These are phyloP conservation scores for Variabilichromis moorii DNA, from an alignment of 2,113 vertebrate species.

Conservation along the genomic window DNA sequence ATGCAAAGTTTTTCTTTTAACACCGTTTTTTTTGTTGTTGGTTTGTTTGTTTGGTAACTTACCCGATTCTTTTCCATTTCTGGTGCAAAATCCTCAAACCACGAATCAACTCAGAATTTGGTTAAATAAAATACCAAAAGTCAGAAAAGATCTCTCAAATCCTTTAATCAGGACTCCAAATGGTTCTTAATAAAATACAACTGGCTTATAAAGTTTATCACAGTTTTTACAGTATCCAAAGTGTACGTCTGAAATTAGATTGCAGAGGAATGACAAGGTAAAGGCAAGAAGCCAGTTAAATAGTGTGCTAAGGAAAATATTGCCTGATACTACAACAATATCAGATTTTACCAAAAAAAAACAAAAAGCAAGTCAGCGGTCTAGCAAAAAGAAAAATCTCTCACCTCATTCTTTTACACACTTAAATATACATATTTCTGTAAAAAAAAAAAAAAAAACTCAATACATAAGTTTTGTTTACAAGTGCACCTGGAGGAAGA, in stretches of 20 bases:
- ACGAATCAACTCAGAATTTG: conserved; percentile 64
- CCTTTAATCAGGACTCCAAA: conserved; percentile 82
- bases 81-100: not conserved
- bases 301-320: conserved; percentile 68
- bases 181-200: conserved; percentile 94
- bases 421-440: conserved; percentile 84
- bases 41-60: not conserved
- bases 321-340: conserved; percentile 54
- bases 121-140: conserved; percentile 93
- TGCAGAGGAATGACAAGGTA: conserved; percentile 78
- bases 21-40: rapidly evolving
- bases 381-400: conserved; percentile 46
- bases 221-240: conserved; percentile 95
- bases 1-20: not conserved
- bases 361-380: conserved; percentile 14
- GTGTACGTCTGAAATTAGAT: conserved; percentile 82
- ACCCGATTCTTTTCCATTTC: not conserved
- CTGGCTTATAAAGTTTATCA: conserved; percentile 95
- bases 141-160: conserved; percentile 80
- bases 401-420: conserved; percentile 52
- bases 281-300: conserved; percentile 84
- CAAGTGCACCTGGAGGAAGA: conserved; percentile 86
- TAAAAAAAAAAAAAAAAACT: conserved; percentile 69
- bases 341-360: conserved; percentile 71
- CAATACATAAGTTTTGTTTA: conserved; percentile 75